These are phyloP conservation scores for Cavia aperea DNA, from an alignment of 2,113 vertebrate species.

Conservation along the genomic window DNA sequence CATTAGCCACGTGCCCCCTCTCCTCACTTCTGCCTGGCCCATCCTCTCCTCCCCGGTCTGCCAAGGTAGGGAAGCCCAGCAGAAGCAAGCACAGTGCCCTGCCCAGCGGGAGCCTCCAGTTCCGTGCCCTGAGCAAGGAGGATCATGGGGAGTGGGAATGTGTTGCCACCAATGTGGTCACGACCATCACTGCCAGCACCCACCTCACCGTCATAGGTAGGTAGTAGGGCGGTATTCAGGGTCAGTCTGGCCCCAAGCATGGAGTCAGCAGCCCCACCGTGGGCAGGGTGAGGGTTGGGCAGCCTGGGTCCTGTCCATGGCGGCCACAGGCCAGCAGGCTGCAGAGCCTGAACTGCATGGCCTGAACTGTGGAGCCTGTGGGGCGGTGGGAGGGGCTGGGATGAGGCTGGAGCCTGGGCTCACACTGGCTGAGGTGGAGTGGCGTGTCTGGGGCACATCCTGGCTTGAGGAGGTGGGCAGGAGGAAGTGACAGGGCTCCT, in stretches of 20 bases:
- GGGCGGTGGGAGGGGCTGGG: neutral
- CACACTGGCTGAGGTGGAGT: neutral
- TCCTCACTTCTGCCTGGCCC: neutral
- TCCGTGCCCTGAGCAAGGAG: slow-evolving; percentile 96
- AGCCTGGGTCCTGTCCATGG: neutral
- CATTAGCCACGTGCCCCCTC: slow-evolving; percentile 5
- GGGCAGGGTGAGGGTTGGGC: neutral
- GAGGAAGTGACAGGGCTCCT: accelerated
- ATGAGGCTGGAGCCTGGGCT: neutral
- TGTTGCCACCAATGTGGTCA: slow-evolving; percentile 96
- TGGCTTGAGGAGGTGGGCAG: neutral
- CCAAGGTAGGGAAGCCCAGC: slow-evolving; percentile 98
- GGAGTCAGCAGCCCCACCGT: too few species aligned
- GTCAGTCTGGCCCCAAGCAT: accelerated
- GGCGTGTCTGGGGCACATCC: neutral
- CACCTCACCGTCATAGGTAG: slow-evolving; percentile 95
- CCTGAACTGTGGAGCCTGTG: neutral
- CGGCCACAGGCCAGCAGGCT: neutral
- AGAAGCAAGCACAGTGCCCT: slow-evolving; percentile 98
- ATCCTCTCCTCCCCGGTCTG: slow-evolving; percentile 62
- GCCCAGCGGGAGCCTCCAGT: slow-evolving; percentile 95
- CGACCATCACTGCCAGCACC: slow-evolving; percentile 99
- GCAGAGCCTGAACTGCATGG: neutral
- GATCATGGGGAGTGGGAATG: slow-evolving; percentile 99
- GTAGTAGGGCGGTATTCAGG: neutral